A percentile compares a stretch with the other conserved stretches of the same genome.
phyloP scores from a whole-genome alignment of 2,797 vertebrate genomes.

The Decapterus maruadsi region DNA sequence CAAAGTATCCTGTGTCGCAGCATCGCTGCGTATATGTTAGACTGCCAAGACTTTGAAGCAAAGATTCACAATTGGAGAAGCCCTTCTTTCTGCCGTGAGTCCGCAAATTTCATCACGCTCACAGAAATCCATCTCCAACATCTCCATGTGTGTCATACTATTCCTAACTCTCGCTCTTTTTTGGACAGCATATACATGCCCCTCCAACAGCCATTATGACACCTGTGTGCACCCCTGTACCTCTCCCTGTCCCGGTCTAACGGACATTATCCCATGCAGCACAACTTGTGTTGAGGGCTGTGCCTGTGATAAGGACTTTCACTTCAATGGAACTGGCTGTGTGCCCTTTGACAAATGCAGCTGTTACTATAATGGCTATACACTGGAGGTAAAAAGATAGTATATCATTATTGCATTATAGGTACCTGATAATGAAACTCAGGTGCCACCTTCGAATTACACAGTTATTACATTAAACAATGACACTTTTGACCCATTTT shows the following conservation, averaged over 20 bases:
- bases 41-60: constrained; percentile 78
- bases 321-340: constrained; percentile 77
- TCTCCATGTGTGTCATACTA: neutral
- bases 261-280: constrained; percentile 43
- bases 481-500: neutral
- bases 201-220: constrained; percentile 83
- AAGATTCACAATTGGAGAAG: constrained; percentile 79
- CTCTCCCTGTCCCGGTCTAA: constrained; percentile 70
- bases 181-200: constrained; percentile 75
- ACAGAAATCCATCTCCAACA: neutral
- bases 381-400: constrained; percentile 38
- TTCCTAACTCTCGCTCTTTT: neutral
- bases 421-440: neutral
- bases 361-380: constrained; percentile 70
- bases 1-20: constrained; percentile 67
- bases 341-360: constrained; percentile 80
- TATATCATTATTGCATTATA: neutral
- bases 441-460: neutral
- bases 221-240: constrained; percentile 67
- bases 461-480: neutral
- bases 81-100: constrained; percentile 83
- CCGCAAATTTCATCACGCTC: neutral
- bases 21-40: constrained; percentile 71
- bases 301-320: constrained; percentile 74
- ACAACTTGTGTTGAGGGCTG: constrained; percentile 77